Evolutionary conservation across 2,797 vertebrate species (phyloP), one percentile per base, ranked within the genome.

Genomic region (Babyrousa celebensis): DNA sequence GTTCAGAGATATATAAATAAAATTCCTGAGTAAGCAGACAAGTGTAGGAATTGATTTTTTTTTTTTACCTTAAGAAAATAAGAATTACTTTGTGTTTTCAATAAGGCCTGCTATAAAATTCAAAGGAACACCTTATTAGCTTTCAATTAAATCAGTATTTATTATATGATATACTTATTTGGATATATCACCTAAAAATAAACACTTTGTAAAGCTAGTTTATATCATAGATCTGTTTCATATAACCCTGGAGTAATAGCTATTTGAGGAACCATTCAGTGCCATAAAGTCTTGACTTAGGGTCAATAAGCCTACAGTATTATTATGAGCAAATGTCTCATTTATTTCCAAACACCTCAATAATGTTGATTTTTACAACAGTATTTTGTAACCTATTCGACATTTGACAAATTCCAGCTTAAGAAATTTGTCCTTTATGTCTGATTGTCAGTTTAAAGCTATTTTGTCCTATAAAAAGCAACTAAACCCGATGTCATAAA

Each of bases 401-500:
- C 86, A 54, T 95, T 91, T 91, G 62, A 96, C 65, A 63, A 3
- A 89, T 95, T 97, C 96, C 85, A 82, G 23, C 60, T 84, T 88
- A 95, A 92, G 84, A 82, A 95, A 29, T 95, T 78, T 94, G 23
- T 95, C 95, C 63, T 95, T 94, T 94, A 12, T 94, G 32, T 95
- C 48, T 95, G 58, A 89, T 97, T 95, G 75, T 96, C 52, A 79
- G 62, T 87, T 97, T 96, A 96, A 92, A 87, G 65, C 70, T 86
- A 80, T 96, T 89, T 91, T 90, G 43, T 86, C 62, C n/a, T 94
- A 89, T 95, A 82, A 91, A 92, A 94, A 95, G 83, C 25, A 92
- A 82, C 20, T 89, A 25, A 16, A 90, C 84, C 94, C 94, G 75
- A 96, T 90, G 67, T 93, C 68, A 94, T 85, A 67, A 92, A 96